Conservation (phyloP, 2,888 invertebrate genomes). For the Zeuzera pyrina region DNA sequence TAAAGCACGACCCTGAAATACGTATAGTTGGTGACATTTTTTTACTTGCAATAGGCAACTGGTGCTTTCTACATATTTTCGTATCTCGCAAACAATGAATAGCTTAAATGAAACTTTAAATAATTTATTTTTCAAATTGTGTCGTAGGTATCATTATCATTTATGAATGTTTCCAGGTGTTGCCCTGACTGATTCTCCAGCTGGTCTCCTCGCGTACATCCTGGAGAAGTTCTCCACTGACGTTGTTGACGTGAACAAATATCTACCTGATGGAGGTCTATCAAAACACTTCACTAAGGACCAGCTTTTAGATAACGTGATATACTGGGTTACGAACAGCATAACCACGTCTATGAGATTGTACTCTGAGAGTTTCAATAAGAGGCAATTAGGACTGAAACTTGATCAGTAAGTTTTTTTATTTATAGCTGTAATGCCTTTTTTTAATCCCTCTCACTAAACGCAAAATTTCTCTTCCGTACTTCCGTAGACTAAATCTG, state of each 20-base stretch:
- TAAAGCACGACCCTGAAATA: too few species aligned
- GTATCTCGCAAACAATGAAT: too few species aligned
- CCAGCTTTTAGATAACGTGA: conserved; percentile 80
- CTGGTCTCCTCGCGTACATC: conserved; percentile 86
- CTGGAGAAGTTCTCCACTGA: conserved; percentile 85
- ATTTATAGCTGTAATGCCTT: too few species aligned
- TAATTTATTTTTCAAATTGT: background rate
- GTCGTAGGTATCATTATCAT: too few species aligned
- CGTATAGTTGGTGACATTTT: too few species aligned
- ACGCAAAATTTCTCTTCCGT: too few species aligned
- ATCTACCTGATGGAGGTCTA: conserved; percentile 77
- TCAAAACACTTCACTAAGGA: conserved; percentile 72
- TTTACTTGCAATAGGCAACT: too few species aligned
- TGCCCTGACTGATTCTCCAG: conserved; percentile 81
- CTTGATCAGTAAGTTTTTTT: too few species aligned
- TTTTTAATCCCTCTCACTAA: too few species aligned
- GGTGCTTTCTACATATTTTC: too few species aligned
- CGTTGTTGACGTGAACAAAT: conserved; percentile 56
- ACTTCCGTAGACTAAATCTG: too few species aligned
- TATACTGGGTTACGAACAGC: conserved; percentile 82
- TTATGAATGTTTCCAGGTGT: conserved; percentile 64
- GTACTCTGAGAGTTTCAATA: conserved; percentile 72
- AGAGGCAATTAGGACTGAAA: conserved; percentile 16
- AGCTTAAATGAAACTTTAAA: too few species aligned
- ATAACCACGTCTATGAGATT: conserved; percentile 78